Conservation (phyloP, 2,888 invertebrate genomes). For the Glyphotaelius pellucidus region DNA sequence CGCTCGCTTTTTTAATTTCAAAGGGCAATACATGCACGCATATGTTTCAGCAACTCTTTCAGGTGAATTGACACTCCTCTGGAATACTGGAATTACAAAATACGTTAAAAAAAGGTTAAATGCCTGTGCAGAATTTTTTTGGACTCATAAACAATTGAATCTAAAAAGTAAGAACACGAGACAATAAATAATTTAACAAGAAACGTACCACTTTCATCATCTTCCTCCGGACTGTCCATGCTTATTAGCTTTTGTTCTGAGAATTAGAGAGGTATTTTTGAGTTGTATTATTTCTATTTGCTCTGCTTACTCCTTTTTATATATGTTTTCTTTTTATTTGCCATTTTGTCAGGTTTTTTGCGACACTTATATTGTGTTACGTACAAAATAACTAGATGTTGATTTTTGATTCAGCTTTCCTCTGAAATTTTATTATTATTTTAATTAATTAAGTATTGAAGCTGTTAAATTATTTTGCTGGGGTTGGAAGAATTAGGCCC, state of each 20-base stretch:
- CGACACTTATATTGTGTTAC: not conserved
- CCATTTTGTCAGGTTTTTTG: not conserved
- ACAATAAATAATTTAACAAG: not conserved
- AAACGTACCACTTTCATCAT: not conserved
- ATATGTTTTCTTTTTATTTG: not conserved
- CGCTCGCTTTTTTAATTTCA: not conserved
- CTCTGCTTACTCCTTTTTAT: not conserved
- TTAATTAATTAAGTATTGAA: not conserved
- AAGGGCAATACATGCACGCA: not conserved
- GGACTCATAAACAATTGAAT: not conserved
- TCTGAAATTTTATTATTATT: not conserved
- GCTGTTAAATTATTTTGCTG: not conserved
- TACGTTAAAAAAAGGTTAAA: not conserved
- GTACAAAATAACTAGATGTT: not conserved
- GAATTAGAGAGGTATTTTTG: not conserved
- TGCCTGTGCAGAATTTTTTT: not conserved
- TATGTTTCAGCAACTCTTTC: not conserved
- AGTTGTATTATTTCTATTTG: not conserved
- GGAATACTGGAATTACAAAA: not conserved
- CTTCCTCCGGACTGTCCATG: not conserved
- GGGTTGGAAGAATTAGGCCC: not conserved
- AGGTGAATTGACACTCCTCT: not conserved
- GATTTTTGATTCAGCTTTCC: not conserved
- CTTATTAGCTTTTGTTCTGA: not conserved
- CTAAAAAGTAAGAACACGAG: not conserved